Evolutionary conservation across 1,140 invertebrate species (phyloP), one percentile per base, ranked within the genome.

Genomic region (Bombus affinis): DNA sequence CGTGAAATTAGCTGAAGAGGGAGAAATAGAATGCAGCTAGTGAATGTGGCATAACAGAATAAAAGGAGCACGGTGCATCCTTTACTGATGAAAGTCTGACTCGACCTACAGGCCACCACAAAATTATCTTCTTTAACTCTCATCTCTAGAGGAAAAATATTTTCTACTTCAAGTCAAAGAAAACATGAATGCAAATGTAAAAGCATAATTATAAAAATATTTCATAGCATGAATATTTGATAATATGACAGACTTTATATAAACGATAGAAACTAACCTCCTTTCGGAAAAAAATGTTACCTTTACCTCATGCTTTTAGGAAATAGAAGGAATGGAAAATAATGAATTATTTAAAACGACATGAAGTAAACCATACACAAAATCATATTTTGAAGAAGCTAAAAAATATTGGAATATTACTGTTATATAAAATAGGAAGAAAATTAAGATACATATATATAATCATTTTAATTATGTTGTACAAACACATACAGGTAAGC

Each of bases 1-100:
- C 76, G 77, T 90, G 87, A 71, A 89, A 90, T 90, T 90, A 91
- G 79, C 85, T 62, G 71, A 80, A 83, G 53, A 39, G 68, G 73
- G 42, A 78, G 85, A 85, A 89, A 89, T 83, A 90, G 57, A 78
- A 79, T 81, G 81, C 44, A 62, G 62, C 71, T 77, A 85, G 80
- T 65, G 68, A 86, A 85, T 80, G 79, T 70, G 79, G 81, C 44
- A 88, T 74, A 89, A 82, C n/a, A 18, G 53, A 85, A 84, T 53
- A 81, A 70, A 44, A 83, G 65, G 70, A 80, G 44, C 18, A 84
- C 0, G 3, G 35, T 15, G n/a, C 53, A 66, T 32, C 28, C 53
- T 32, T 32, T 25, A 2, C 8, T 37, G 39, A 42, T 15, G 25
- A n/a, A 42, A 59, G 37, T 76, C 28, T n/a, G 32, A 44, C 37